Percentiles rank a stretch among this genome's conserved stretches.
Conservation (phyloP, 2,888 invertebrate genomes). For the Smittia aterrima region DNA sequence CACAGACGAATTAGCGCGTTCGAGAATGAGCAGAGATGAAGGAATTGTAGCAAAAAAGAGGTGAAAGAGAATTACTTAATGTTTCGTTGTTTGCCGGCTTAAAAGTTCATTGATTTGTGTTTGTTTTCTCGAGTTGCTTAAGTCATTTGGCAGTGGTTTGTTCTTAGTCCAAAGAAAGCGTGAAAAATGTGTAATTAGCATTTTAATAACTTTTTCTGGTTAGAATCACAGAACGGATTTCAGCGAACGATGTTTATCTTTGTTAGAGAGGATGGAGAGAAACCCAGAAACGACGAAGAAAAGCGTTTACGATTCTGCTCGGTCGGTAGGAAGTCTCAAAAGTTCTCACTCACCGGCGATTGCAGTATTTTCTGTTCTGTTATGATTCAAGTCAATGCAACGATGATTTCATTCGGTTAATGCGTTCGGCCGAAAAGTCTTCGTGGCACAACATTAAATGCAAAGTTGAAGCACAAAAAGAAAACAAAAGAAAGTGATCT, state of each 20-base stretch:
- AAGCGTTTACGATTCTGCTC: background rate
- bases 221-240: constrained; percentile 3
- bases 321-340: constrained; percentile 8
- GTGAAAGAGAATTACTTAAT: constrained; percentile 4
- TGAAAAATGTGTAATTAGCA: constrained; percentile 29
- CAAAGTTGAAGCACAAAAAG: background rate
- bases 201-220: constrained; percentile 23
- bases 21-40: background rate
- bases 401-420: background rate
- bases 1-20: constrained; percentile 5
- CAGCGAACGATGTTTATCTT: background rate
- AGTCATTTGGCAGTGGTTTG: too few relatives aligned
- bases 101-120: constrained; percentile 21
- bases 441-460: background rate
- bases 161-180: constrained; percentile 16
- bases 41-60: background rate
- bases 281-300: background rate
- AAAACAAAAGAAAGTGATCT: constrained; percentile 28
- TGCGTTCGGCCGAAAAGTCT: background rate
- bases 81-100: background rate
- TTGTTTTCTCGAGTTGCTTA: constrained; percentile 3
- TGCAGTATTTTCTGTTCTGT: background rate
- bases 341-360: constrained; percentile 7
- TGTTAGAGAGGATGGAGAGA: background rate
- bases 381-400: background rate